Base-by-base conservation (phyloP, 2,888 invertebrate species). In the Xestia ashworthii region DNA sequence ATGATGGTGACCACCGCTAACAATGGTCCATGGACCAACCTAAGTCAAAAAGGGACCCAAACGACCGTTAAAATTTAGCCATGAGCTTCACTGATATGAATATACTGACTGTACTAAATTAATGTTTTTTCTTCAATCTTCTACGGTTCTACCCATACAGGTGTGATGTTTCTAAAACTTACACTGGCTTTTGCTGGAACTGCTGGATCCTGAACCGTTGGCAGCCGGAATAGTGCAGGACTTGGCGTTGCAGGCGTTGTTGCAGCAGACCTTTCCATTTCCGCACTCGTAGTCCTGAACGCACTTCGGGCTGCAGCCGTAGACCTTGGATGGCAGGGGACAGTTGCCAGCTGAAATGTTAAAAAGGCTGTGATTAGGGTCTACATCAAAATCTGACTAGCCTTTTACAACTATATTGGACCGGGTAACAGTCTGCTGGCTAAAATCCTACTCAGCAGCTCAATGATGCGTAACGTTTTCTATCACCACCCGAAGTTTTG, bases 231-330 rank as follows among this genome's bases (percentile, higher is more conserved):
- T 94, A 0, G 97, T 96, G 89, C 98, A 98, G 2, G 98, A 98
- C 91, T 97, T 97, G 70, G 96, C 95, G 87, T 98, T 98, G 95
- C 98, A 98, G 76, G 97, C 93, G 93, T 98, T 98, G 14, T 97
- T 96, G 88, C 98, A 98, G 92, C 98, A 98, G 85, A 97, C 97
- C 91, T 97, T 97, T 85, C 97, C 97, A 73, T 97, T 96, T 53
- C 96, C 95, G 92, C 98, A 98, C 84, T 98, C 97, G 86, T 97
- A 97, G 92, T 98, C 97, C 80, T 97, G 97, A 66, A 95, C 91
- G 88, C 98, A 98, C 90, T 97, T 98, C 1, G 98, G 98, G 71
- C 96, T 97, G 92, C 98, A 98, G 80, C 96, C 97, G 84, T 97
- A 97, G 81, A 98, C 97, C 92, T 97, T 97, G 58, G 97, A 97